Evolutionary conservation across 1,140 invertebrate genomes (phyloP), one percentile per base, ranked within the genome.

Genomic region (Sesamia nonagrioides): DNA sequence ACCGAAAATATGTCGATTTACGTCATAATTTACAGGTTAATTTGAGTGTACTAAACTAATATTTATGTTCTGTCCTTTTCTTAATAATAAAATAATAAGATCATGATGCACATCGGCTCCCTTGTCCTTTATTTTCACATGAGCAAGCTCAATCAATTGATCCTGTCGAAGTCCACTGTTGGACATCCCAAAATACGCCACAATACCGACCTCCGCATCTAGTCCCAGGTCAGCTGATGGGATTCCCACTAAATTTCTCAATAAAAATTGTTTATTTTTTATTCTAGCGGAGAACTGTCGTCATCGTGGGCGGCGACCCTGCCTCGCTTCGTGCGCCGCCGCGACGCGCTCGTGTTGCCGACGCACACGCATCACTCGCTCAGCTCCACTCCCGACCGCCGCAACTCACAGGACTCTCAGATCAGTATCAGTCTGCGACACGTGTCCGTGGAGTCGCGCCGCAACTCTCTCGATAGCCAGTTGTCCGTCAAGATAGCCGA

Each of bases 301-400:
- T 98, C 98, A 6, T 97, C 98, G 0, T 99, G 98, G 98, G 98
- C 97, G 56, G 97, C 97, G 48, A 98, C 98, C 78, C 95, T 99
- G 56, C 98, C 98, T 0, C 97, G 98, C 84, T 96, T 99, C 81
- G 96, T 99, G 0, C 97, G 96, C 37, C 95, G 98, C 18, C 95
- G 98, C 86, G 97, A 97, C 78, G 98, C 98, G 1, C 87, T 98
- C 0, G 93, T 95, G 15, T 79, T 91, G 96, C 97, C 18, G 95
- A 96, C 82, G 91, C 78, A 95, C 96, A 68, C 80, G 5, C 96
- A 96, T 74, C 96, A 96, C 84, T 95, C 95, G 73, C 93, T 92
- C 15, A 94, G 86, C 89, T 96, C 89, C 78, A 96, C 88, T 79
- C 95, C 84, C 33, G 94, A 95, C 87, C 82, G 95, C 78, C 83